Base-by-base conservation (phyloP, 2,888 invertebrate genomes). In the Microctonus aethiopoides region DNA sequence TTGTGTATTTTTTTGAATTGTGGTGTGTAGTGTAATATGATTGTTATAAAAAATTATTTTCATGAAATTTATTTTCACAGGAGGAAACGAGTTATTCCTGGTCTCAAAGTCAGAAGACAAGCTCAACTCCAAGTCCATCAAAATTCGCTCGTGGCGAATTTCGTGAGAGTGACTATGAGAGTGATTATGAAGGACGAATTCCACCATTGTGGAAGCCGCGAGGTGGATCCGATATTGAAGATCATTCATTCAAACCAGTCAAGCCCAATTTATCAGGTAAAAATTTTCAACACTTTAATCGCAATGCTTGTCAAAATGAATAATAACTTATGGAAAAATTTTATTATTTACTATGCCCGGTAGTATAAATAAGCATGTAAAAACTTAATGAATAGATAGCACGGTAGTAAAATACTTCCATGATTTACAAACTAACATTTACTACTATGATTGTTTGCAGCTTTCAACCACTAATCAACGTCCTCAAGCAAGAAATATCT, bases 91-190 rank as follows among this genome's bases (percentile, higher is more conserved):
- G 88, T 51, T 86, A 79, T 87, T 69, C 89, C 90, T 65, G 88
- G 64, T 89, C 88, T 71, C 89, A 88, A 80, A 87, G 86, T 77
- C 77, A 60, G 64, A 78, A 60, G 61, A 78, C 69, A 78, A 76
- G 54, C 79, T 75, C 74, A 81, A 77, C 69, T 73, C 77, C 62
- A 26, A 91, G 90, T 84, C 92, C 92, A 67, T 91, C 91, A 26
- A 92, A 90, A 86, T 93, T 92, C 83, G 86, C 90, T 22, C 91
- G 90, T 83, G 88, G 90, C 75, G 91, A 91, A 86, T 91, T 91
- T 83, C 88, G 89, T 64, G 91, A 91, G 82, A 92, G 91, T 80
- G 93, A 93, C 81, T 92, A 92, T 80, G 92, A 92, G 86, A 93
- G 92, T 79, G 92, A 93, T 80, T 90, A 91, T 74, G 92, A 92